Conservation (phyloP, 1,140 invertebrate genomes). For the Bicyclus anynana region DNA sequence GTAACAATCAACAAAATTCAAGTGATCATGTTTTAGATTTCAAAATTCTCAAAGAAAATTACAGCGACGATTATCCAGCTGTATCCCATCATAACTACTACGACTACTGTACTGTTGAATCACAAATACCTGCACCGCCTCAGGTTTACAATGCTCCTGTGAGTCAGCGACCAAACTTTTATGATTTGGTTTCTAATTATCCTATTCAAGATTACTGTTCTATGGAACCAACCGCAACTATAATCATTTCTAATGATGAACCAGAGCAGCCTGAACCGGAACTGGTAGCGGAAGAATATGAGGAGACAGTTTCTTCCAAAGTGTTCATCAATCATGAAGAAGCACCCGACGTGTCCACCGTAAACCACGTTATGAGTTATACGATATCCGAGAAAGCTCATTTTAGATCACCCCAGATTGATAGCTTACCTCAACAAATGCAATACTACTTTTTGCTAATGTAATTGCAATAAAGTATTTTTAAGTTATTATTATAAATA, state of each 20-base stretch:
- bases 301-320: slow-evolving; percentile 60
- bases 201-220: slow-evolving; percentile 46
- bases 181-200: slow-evolving; percentile 42
- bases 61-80: not conserved
- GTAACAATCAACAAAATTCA: slow-evolving; percentile 2
- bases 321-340: slow-evolving; percentile 48
- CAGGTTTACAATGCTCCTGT: slow-evolving; percentile 32
- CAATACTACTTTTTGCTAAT: slow-evolving; percentile 65
- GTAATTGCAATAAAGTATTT: too few relatives aligned
- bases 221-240: slow-evolving; percentile 34
- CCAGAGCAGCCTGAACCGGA: slow-evolving; percentile 43
- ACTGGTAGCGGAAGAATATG: slow-evolving; percentile 57
- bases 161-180: slow-evolving; percentile 45
- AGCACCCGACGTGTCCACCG: slow-evolving; percentile 50
- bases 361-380: slow-evolving; percentile 64
- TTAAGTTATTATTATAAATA: too few relatives aligned
- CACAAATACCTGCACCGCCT: slow-evolving; percentile 40
- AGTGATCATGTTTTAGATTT: not conserved
- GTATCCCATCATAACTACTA: slow-evolving; percentile 27
- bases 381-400: slow-evolving; percentile 60
- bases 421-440: slow-evolving; percentile 64
- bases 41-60: not conserved
- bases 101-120: slow-evolving; percentile 38
- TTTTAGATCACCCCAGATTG: slow-evolving; percentile 55
- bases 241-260: slow-evolving; percentile 35